Evolutionary conservation across 2,797 vertebrate genomes (phyloP).

Genomic region (Syngnathus rostellatus): DNA sequence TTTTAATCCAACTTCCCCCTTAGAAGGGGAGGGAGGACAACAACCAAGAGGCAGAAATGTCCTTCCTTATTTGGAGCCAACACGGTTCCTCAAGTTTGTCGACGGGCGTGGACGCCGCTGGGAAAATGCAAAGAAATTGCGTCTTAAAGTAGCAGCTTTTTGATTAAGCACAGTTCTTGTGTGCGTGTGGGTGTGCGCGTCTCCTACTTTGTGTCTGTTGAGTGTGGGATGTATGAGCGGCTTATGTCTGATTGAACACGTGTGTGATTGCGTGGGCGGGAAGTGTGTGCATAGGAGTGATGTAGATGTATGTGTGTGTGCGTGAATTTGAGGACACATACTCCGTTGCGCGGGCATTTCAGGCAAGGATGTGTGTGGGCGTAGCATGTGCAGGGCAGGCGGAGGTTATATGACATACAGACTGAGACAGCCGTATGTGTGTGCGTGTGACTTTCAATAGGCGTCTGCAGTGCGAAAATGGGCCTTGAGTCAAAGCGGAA

Average conservation of each 20-base stretch:
- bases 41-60: slow-evolving; percentile 24
- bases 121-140: slow-evolving; percentile 19
- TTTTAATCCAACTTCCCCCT: slow-evolving; percentile 64
- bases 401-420: slow-evolving; percentile 64
- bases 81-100: slow-evolving; percentile 27
- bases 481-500: slow-evolving; percentile 23
- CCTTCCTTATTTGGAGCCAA: slow-evolving; percentile 56
- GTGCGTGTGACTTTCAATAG: slow-evolving; percentile 51
- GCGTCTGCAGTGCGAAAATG: slow-evolving; percentile 47
- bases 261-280: slow-evolving; percentile 57
- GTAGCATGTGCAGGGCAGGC: slow-evolving; percentile 56
- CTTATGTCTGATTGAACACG: slow-evolving; percentile 70
- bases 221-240: slow-evolving; percentile 66
- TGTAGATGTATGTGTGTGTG: slow-evolving; percentile 31
- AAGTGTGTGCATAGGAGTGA: slow-evolving; percentile 44
- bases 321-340: slow-evolving; percentile 47
- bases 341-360: slow-evolving; percentile 44
- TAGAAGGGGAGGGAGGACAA: slow-evolving; percentile 23
- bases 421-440: slow-evolving; percentile 58
- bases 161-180: slow-evolving; percentile 20
- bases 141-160: slow-evolving; percentile 28
- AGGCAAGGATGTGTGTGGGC: slow-evolving; percentile 65
- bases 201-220: slow-evolving; percentile 63
- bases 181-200: slow-evolving; percentile 17
- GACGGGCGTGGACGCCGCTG: slow-evolving; percentile 41